Conservation (phyloP, 2,797 vertebrate species). For the Halcyon leucocephala region DNA sequence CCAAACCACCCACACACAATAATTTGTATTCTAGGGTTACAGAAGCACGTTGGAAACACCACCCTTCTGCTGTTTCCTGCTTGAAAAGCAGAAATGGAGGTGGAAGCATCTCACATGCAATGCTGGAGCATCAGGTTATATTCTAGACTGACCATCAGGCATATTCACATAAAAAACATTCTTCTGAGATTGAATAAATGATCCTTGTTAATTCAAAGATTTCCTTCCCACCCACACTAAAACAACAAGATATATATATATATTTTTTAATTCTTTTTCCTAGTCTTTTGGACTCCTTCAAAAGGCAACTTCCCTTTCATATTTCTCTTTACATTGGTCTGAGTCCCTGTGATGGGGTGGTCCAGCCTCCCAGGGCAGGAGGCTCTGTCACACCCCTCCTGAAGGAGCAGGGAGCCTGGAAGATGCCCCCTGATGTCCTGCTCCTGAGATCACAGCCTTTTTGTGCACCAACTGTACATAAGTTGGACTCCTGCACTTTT, state of each 20-base stretch:
- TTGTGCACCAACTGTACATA: no score
- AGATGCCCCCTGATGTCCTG: neutral
- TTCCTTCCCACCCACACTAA: neutral
- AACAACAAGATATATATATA: no score
- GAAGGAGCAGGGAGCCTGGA: fast-evolving
- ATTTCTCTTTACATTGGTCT: neutral
- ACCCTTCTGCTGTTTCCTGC: neutral
- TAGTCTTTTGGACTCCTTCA: neutral
- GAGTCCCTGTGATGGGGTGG: neutral
- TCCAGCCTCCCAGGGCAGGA: neutral
- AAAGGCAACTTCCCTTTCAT: neutral
- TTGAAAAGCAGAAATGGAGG: neutral
- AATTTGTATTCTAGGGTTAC: neutral
- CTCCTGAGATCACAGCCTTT: neutral
- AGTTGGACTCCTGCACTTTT: no score
- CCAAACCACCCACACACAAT: neutral
- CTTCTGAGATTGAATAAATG: neutral
- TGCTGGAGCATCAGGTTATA: neutral
- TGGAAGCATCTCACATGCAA: neutral
- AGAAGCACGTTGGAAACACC: neutral
- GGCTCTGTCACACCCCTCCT: neutral
- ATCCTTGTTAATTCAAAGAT: neutral
- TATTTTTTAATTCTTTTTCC: neutral
- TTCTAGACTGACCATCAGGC: neutral
- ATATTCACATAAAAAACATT: neutral